Percentiles rank a stretch among this genome's conserved stretches.
phyloP scores from a whole-genome alignment of 1,140 invertebrate species.

The Caenorhabditis briggsae region DNA sequence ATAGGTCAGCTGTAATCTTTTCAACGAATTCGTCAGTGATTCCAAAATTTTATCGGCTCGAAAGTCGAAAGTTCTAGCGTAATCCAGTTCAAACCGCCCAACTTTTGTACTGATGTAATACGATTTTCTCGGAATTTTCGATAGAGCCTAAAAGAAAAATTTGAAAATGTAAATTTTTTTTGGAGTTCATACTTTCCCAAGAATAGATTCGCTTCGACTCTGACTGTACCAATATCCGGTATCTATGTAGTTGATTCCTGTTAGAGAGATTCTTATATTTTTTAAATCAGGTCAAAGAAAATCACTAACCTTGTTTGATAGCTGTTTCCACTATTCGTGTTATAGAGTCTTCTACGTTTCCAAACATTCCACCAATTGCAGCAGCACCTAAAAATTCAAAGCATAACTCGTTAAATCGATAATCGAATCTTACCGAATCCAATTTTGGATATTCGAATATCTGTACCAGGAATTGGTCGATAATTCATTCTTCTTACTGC shows the following conservation, averaged over 20 bases:
- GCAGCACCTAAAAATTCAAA: conserved; percentile 63
- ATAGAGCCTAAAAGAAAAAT: conserved; percentile 81
- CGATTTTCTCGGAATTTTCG: conserved; percentile 84
- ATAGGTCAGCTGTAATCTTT: conserved; percentile 85
- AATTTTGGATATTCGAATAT: conserved; percentile 81
- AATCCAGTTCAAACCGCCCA: conserved; percentile 85
- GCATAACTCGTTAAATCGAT: not conserved
- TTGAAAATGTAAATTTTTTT: not conserved
- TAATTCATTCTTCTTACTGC: conserved; percentile 81
- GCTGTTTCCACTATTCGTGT: conserved; percentile 82
- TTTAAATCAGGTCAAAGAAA: not conserved
- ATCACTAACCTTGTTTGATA: conserved; percentile 79
- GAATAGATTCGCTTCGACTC: conserved; percentile 83
- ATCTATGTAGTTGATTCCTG: conserved; percentile 91
- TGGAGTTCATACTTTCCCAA: conserved; percentile 84
- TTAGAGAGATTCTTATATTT: conserved; percentile 57
- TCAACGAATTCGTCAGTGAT: conserved; percentile 85
- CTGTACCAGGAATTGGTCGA: conserved; percentile 81
- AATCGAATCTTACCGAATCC: conserved; percentile 80
- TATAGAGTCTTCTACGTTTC: conserved; percentile 64
- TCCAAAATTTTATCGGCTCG: conserved; percentile 83
- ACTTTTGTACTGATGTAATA: conserved; percentile 95
- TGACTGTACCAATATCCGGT: conserved; percentile 90
- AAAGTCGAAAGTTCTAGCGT: conserved; percentile 89
- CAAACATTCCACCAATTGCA: conserved; percentile 62